These are phyloP conservation scores for Cybosia mesomella DNA, from an alignment of 2,888 invertebrate genomes.

Conservation along the genomic window DNA sequence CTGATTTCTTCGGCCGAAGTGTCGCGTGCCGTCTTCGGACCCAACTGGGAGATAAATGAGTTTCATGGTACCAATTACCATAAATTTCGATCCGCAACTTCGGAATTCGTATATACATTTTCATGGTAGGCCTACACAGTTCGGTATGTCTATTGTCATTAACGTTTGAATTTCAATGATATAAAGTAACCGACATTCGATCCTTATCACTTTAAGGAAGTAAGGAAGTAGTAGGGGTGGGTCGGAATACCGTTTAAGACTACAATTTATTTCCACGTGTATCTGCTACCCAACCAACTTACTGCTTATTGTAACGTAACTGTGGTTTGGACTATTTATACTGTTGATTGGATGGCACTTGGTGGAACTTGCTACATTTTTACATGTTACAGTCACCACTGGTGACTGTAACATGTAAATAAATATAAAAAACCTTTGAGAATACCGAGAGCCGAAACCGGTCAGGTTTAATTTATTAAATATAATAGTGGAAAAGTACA, in stretches of 20 bases:
- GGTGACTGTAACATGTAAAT: too few species aligned
- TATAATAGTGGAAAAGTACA: too few species aligned
- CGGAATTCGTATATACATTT: background rate
- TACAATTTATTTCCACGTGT: background rate
- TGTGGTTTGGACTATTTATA: too few species aligned
- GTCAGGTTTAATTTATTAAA: too few species aligned
- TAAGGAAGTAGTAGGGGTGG: background rate
- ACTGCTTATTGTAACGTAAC: background rate
- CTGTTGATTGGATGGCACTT: too few species aligned
- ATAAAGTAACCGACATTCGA: background rate
- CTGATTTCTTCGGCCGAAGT: too few species aligned
- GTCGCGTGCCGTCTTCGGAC: too few species aligned
- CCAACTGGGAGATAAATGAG: too few species aligned
- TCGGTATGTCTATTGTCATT: background rate
- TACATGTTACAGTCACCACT: too few species aligned
- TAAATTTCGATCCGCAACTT: background rate
- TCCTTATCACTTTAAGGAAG: background rate
- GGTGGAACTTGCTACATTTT: background rate
- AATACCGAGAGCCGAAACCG: too few species aligned
- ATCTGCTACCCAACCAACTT: background rate
- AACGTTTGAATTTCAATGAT: background rate
- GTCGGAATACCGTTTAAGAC: background rate
- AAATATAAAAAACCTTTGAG: too few species aligned
- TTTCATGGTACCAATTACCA: too few species aligned
- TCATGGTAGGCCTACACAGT: background rate